Conservation (phyloP, 2,797 vertebrate genomes). For the Cygnus olor region DNA sequence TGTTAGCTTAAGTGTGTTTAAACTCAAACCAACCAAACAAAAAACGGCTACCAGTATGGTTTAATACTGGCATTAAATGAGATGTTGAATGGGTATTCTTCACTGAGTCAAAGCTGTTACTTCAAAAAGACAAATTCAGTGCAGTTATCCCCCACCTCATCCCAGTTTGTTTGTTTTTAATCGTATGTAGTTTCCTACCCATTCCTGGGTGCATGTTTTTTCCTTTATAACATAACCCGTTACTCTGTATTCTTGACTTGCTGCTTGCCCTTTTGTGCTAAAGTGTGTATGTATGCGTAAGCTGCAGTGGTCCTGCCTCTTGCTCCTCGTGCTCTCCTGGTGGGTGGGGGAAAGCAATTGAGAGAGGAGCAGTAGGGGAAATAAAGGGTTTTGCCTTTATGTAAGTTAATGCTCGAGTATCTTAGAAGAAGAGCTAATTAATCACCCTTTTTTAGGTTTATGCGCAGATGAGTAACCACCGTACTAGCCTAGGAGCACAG, state of each 20-base stretch:
- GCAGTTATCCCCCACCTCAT: neutral
- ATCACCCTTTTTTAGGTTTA: constrained; percentile 5
- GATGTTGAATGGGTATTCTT: neutral
- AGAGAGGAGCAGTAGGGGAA: neutral
- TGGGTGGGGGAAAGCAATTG: neutral
- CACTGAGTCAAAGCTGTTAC: neutral
- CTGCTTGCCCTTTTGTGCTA: neutral
- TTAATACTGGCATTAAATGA: neutral
- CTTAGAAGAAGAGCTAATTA: constrained; percentile 31
- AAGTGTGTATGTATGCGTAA: neutral
- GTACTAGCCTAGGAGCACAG: constrained; percentile 35
- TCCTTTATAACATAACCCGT: neutral
- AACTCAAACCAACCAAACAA: neutral
- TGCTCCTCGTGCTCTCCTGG: neutral
- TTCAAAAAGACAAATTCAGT: neutral
- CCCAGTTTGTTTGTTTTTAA: neutral
- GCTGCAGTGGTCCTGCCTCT: neutral
- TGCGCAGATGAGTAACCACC: constrained; percentile 19
- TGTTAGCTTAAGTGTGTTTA: neutral
- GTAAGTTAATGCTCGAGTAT: neutral
- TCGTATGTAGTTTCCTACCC: neutral
- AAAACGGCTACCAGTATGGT: neutral
- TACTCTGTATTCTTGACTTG: neutral
- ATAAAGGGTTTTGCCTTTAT: neutral
- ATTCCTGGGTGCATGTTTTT: neutral